These are phyloP conservation scores for Mus spicilegus DNA, from an alignment of 2,113 vertebrate genomes.

Conservation along the genomic window DNA sequence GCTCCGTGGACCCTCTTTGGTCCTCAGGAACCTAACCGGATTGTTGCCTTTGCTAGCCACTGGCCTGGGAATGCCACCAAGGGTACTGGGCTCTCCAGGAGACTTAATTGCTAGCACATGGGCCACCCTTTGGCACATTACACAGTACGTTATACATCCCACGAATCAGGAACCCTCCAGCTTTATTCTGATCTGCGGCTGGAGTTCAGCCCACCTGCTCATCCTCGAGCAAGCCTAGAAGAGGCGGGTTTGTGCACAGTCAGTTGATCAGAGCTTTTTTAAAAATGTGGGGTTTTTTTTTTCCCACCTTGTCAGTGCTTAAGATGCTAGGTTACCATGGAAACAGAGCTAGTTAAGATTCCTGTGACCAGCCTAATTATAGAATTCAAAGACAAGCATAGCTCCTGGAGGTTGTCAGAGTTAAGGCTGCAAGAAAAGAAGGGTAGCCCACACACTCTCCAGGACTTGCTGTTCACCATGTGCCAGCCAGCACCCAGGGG, in stretches of 20 bases:
- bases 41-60: not conserved
- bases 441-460: not conserved
- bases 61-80: not conserved
- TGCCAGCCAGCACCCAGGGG: accelerated
- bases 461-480: not conserved
- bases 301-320: conserved; percentile 51
- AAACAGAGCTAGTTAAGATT: conserved; percentile 72
- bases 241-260: not conserved
- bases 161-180: not conserved
- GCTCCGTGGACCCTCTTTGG: not conserved
- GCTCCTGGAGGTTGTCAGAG: conserved; percentile 21
- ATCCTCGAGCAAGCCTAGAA: too few relatives aligned
- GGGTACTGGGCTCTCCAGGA: accelerated
- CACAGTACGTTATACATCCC: accelerated
- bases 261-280: conserved; percentile 46
- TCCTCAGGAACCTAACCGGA: not conserved
- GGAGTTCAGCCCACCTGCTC: accelerated
- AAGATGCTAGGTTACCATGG: conserved; percentile 77
- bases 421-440: not conserved
- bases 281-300: conserved; percentile 26
- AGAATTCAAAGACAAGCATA: conserved; percentile 48
- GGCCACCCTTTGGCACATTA: not conserved
- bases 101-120: accelerated
- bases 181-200: accelerated
- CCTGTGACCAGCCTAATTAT: conserved; percentile 78